These are phyloP conservation scores for Leptodactylus fallax DNA, from an alignment of 2,797 vertebrate species.

Conservation along the genomic window DNA sequence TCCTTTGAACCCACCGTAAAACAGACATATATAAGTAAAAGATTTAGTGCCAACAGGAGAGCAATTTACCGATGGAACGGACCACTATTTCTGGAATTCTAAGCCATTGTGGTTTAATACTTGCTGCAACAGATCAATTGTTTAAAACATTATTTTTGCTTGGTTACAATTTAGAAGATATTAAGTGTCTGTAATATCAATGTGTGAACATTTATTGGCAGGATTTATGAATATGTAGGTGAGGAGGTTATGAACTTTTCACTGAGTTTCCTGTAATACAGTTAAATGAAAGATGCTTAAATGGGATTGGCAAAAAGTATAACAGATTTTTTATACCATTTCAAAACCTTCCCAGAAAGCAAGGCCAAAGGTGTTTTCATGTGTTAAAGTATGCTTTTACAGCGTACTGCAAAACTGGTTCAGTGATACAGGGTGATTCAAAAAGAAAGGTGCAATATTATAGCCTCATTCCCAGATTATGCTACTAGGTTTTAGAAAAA, in stretches of 20 bases:
- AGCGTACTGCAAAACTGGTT: not conserved
- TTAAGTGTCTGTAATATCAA: constrained; percentile 21
- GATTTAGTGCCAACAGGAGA: not conserved
- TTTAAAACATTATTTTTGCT: constrained; percentile 34
- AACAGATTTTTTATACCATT: constrained; percentile 32
- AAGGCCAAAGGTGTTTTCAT: not conserved
- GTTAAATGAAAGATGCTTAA: constrained; percentile 45
- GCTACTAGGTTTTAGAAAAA: too few species aligned
- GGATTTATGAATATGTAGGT: constrained; percentile 46
- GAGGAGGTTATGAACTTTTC: constrained; percentile 28
- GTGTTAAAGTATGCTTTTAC: not conserved
- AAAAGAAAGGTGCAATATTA: too few species aligned
- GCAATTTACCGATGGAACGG: not conserved
- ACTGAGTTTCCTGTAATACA: constrained; percentile 54
- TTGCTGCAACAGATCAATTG: constrained; percentile 26
- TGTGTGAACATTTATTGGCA: constrained; percentile 42
- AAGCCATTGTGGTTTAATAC: constrained; percentile 28
- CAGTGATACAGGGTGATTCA: not conserved
- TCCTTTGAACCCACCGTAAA: too few species aligned
- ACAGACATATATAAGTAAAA: not conserved
- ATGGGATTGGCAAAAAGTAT: constrained; percentile 25
- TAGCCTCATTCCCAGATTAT: too few species aligned
- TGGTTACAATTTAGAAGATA: constrained; percentile 24
- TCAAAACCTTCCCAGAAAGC: constrained; percentile 51
- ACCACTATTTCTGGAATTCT: constrained; percentile 20